Evolutionary conservation across 2,113 vertebrate species (phyloP).

Genomic region (Triplophysa siluroides): DNA sequence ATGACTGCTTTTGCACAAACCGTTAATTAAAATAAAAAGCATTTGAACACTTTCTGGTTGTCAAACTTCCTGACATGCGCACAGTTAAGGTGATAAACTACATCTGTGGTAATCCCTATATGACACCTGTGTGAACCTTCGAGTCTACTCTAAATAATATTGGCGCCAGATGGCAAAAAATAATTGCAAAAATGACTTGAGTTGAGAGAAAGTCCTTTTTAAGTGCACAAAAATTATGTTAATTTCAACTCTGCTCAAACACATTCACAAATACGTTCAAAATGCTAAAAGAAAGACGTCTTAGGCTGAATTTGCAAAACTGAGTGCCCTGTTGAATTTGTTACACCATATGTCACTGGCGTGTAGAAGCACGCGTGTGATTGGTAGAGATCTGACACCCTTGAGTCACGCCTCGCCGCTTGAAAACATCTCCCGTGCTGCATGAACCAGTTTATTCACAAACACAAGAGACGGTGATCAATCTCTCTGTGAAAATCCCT

Average conservation of each 20-base stretch:
- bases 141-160: neutral
- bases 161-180: neutral
- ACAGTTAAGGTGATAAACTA: slow-evolving; percentile 14
- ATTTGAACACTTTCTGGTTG: neutral
- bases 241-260: neutral
- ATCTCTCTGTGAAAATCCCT: slow-evolving; percentile 3
- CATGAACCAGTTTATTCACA: slow-evolving; percentile 27
- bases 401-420: slow-evolving; percentile 2
- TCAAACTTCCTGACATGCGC: neutral
- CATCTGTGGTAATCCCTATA: too few species aligned
- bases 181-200: neutral
- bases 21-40: neutral
- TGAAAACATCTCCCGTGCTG: neutral
- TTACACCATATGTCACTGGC: neutral
- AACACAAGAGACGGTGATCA: slow-evolving; percentile 11
- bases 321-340: slow-evolving; percentile 25
- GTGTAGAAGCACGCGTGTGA: slow-evolving; percentile 1
- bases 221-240: neutral
- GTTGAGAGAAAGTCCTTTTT: neutral
- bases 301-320: neutral
- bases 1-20: neutral
- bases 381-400: slow-evolving; percentile 4
- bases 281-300: slow-evolving; percentile 13
- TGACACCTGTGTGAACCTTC: too few species aligned
- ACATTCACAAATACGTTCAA: neutral